These are phyloP conservation scores for Baryphthengus martii DNA, from an alignment of 2,113 vertebrate genomes.

Conservation along the genomic window DNA sequence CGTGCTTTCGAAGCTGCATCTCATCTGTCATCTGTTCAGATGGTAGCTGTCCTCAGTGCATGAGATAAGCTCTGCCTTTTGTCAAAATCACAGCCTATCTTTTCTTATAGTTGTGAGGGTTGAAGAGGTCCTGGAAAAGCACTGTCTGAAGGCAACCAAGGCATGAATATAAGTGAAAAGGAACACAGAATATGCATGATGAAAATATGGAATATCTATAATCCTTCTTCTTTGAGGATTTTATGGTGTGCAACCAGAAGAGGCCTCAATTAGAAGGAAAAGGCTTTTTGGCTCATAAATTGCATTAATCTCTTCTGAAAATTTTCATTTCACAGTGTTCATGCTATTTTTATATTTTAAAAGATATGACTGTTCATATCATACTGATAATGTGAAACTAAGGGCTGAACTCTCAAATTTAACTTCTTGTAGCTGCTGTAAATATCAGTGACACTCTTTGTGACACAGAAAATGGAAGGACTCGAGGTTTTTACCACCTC, in stretches of 20 bases:
- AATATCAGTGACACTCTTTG: not conserved
- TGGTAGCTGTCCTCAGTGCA: fast-evolving
- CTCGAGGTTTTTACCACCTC: not conserved
- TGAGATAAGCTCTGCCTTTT: not conserved
- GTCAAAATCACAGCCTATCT: fast-evolving
- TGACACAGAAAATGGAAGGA: not conserved
- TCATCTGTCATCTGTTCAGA: not conserved
- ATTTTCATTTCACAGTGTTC: not conserved
- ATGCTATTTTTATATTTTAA: not conserved
- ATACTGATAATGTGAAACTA: not conserved
- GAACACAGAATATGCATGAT: not conserved
- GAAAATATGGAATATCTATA: not conserved
- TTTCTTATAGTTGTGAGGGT: not conserved
- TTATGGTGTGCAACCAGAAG: not conserved
- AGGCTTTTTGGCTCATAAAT: not conserved
- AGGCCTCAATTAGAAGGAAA: not conserved
- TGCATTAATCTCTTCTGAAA: not conserved
- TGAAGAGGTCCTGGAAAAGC: not conserved
- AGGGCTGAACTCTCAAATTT: not conserved
- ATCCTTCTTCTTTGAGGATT: not conserved
- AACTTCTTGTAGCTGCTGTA: not conserved
- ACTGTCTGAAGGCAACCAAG: not conserved
- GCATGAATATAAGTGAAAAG: not conserved
- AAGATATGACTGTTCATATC: not conserved
- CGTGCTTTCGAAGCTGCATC: not conserved